Base-by-base conservation (phyloP, 2,888 invertebrate species). In the Xestia c-nigrum region DNA sequence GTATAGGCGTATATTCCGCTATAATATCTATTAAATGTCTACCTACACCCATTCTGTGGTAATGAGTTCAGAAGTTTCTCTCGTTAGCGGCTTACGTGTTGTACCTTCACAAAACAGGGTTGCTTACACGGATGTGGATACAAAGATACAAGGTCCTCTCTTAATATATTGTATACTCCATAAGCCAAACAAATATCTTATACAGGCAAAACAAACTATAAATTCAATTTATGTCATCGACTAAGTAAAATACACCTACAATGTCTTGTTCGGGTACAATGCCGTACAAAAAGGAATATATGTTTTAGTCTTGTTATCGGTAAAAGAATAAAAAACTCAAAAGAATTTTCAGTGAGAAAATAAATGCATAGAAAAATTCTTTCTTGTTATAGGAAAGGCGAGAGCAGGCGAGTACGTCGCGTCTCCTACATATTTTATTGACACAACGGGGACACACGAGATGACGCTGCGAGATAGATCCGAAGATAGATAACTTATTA, bases 391-490 rank as follows among this genome's bases (percentile, higher is more conserved):
- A 96, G 96, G 93, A 95, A 95, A 95, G 93, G 90, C 91, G 92
- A 84, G 92, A 91, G 93, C 93, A 92, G 92, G 91, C 89, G 90
- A 88, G 90, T 94, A 93, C 94, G 94, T 93, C 94, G 93, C 91
- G 92, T 89, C 92, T 95, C 93, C 94, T 96, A 96, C 96, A 96
- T 96, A 96, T 96, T 96, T 96, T 96, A 96, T 96, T 95, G 95
- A 92, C 92, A 88, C 87, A 90, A 84, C 67, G 72, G 89, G 79
- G 73, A 68, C 89, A 93, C 91, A 88, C 47, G 91, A 75, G 80
- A 82, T 52, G 76, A 87, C 52, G 72, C 85, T 61, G 66, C 74
- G 81, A 87, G 91, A 94, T 87, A 83, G 67, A 83, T 94, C 91
- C 80, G 85, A 81, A 89, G 94, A 94, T 91, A 91, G 70, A 79